Base-by-base conservation (phyloP, 2,888 invertebrate genomes). In the Cosmorhoe ocellata region DNA sequence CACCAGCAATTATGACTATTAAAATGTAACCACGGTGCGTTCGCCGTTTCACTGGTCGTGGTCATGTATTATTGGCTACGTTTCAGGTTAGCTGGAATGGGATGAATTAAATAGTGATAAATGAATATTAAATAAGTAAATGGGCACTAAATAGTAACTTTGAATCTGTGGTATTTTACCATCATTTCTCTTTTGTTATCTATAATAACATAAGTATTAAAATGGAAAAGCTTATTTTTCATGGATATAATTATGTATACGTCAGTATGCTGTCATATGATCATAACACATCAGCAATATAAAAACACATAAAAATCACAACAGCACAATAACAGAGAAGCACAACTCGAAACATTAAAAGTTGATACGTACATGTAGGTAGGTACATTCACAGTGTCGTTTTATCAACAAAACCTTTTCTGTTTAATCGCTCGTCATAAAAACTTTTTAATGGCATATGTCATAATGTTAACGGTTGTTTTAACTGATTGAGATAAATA, bases 381-480 rank as follows among this genome's bases (percentile, higher is more conserved):
- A 63, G 68, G 31, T 37, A 37, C 8, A 26, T 31, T 31, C 68
- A 72, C 67, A 58, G 45, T n/a, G n/a, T 67, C 70, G 66, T 44
- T 48, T 47, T 47, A 52, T 48, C 74, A 68, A 61, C 63, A 51
- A 48, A 61, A 61, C 56, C 66, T 63, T 62, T 63, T 67, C 61
- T 73, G 43, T 74, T 75, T 79, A 76, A 79, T 76, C 70, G 74
- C 69, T 66, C 50, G 68, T 69, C 69, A 75, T 79, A 75, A 76
- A 78, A 79, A 76, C 71, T 78, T 77, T 69, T 59, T 61, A 60
- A 55, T 39, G 26, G 37, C 37, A 40, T 27, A 47, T 34, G 43
- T 27, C 36, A 42, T 52, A 43, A 48, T 44, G 52, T 47, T 52
- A 42, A 43, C 39, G 39, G 13, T 30, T 52, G 47, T 52, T 52